Conservation (phyloP, 2,113 vertebrate genomes). For the Opisthocomus hoazin region DNA sequence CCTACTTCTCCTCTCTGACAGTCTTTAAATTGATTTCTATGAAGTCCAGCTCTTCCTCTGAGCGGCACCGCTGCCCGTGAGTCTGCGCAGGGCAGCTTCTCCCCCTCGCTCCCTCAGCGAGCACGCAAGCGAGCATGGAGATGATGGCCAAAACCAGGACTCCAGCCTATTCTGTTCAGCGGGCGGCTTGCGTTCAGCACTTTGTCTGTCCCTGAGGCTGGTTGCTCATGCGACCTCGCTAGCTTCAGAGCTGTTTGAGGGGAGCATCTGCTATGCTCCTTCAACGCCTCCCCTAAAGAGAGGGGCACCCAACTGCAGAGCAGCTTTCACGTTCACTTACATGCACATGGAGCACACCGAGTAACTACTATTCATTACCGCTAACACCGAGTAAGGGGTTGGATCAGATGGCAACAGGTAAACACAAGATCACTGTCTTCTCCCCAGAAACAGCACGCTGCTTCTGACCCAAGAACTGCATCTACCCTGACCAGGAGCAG, state of each 20-base stretch:
- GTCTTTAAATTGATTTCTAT: neutral
- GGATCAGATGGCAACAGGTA: neutral
- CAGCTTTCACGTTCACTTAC: neutral
- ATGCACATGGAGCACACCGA: rapidly evolving
- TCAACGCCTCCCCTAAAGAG: neutral
- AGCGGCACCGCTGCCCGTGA: neutral
- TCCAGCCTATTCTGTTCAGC: neutral
- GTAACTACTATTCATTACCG: neutral
- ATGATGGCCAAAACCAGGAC: neutral
- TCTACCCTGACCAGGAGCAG: neutral
- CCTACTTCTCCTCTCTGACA: neutral
- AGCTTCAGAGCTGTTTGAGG: neutral
- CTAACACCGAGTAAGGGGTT: neutral
- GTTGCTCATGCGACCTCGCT: neutral
- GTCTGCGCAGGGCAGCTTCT: rapidly evolving
- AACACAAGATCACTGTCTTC: neutral
- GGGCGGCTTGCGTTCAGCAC: neutral
- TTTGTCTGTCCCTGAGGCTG: neutral
- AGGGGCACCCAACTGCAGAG: neutral
- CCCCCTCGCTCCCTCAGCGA: neutral
- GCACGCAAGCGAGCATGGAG: neutral
- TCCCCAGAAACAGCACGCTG: rapidly evolving
- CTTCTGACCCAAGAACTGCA: neutral
- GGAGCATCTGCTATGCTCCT: neutral
- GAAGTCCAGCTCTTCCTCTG: neutral